A percentile compares a stretch with the other conserved stretches of the same genome.
Conservation (phyloP, 2,113 vertebrate genomes). For the Nestor notabilis region DNA sequence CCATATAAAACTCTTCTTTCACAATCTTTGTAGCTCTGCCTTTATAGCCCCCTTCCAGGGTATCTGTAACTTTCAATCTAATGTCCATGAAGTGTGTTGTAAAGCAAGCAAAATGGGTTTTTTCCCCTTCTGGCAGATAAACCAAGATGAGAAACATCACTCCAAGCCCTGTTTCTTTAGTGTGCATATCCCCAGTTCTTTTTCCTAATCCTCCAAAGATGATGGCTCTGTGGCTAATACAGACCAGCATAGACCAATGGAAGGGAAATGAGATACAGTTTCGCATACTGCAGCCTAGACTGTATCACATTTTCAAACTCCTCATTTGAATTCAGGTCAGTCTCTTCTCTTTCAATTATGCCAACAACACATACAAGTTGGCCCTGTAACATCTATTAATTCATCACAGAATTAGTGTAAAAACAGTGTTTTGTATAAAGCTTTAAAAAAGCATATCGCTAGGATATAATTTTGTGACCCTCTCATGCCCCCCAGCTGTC, state of each 20-base stretch:
- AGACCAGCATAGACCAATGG: neutral
- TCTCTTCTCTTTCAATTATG: neutral
- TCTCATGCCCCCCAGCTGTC: neutral
- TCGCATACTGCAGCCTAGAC: neutral
- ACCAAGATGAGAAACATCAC: neutral
- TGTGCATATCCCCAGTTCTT: neutral
- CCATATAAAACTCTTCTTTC: neutral
- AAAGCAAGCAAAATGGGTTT: neutral
- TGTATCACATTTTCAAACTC: neutral
- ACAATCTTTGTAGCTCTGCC: neutral
- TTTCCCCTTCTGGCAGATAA: neutral
- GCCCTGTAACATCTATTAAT: neutral
- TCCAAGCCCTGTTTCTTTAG: neutral
- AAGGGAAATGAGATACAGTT: neutral
- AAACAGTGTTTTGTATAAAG: neutral
- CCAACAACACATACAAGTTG: neutral
- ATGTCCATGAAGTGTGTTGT: neutral
- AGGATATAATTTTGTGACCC: neutral
- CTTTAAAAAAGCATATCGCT: neutral
- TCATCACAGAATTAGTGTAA: neutral
- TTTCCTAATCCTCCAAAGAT: neutral
- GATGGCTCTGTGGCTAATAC: neutral
- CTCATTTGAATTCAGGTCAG: neutral
- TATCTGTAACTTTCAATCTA: neutral
- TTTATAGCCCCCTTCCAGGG: neutral